Conservation (phyloP, 37 sponge, comb jelly and placozoan genomes). For the Amphimedon queenslandica region DNA sequence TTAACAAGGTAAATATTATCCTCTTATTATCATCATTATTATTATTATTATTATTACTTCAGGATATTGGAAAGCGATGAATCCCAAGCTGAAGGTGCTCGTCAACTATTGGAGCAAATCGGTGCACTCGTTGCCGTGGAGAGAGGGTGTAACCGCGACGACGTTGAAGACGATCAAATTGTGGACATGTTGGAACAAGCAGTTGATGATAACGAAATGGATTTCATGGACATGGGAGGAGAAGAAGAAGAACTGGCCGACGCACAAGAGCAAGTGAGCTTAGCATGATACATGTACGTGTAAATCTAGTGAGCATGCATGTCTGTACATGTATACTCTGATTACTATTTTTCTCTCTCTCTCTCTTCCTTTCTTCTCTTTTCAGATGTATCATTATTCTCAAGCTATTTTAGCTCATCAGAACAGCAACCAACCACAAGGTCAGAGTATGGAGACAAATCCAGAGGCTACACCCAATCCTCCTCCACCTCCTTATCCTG, state of each 20-base stretch:
- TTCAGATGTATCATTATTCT: conserved; percentile 69
- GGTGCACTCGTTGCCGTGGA: not conserved
- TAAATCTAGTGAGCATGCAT: too few relatives aligned
- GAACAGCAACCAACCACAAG: conserved; percentile 1
- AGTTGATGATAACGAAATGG: not conserved
- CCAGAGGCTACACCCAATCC: not conserved
- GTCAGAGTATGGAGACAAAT: not conserved
- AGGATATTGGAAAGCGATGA: not conserved
- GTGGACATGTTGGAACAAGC: conserved; percentile 5
- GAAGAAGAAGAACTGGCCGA: not conserved
- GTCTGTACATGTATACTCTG: not conserved
- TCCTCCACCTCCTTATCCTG: not conserved
- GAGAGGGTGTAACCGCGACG: not conserved
- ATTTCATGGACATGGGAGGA: not conserved
- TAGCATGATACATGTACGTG: not conserved
- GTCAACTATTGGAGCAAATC: not conserved
- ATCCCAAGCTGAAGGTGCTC: not conserved
- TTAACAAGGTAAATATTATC: not conserved
- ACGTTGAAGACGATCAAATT: not conserved
- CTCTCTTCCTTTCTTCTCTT: not conserved
- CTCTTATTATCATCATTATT: not conserved
- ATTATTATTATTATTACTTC: not conserved
- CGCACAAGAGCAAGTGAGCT: not conserved
- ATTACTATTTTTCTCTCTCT: not conserved
- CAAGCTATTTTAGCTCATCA: conserved; percentile 61